Base-by-base conservation (phyloP, 2,888 invertebrate genomes). In the Chrysopilus asiliformis region DNA sequence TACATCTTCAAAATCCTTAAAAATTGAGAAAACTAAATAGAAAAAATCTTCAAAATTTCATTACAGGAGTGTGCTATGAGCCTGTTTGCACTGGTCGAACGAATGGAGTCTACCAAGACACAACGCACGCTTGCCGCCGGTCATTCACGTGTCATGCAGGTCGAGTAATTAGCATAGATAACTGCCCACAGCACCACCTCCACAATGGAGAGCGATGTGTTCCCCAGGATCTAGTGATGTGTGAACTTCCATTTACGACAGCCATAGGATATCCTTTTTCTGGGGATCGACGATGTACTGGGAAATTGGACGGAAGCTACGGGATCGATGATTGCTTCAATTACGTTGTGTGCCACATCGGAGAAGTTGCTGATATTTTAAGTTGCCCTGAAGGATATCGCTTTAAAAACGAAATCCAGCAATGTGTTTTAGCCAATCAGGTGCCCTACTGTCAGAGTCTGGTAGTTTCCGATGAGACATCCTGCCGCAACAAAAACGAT, bases 91-190 rank as follows among this genome's bases (percentile, higher is more conserved):
- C 68, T 6, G 72, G 72, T 2, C 58, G 71, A 26, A 62, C 67
- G 2, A 69, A 73, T 53, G 74, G 73, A 1, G 54, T 62, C 27
- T 71, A 72, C 50, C 66, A 69, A 16, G 73, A 74, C 51, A 62
- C 70, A 4, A 70, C 70, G 2, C 70, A 72, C 47, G 66, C 67
- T 35, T 74, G 73, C 47, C 66, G 66, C 0, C 66, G 73, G 10
- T 59, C 60, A 17, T 59, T 70, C 39, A 55, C 54, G 13, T 74
- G 74, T 47, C 57, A 59, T 40, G 68, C 67, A 13, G 68, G 68
- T 4, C 62, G 64, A 41, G 48, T 72, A 28, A 60, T 67, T 10
- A 67, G 66, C 43, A 53, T 57, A 32, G 70, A 68, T 16, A 56
- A 64, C 20, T 72, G 72, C 47, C 60, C 60, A 4, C 45, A 55